These are phyloP conservation scores for Cheumatopsyche charites DNA, from an alignment of 1,140 invertebrate genomes.

Conservation along the genomic window DNA sequence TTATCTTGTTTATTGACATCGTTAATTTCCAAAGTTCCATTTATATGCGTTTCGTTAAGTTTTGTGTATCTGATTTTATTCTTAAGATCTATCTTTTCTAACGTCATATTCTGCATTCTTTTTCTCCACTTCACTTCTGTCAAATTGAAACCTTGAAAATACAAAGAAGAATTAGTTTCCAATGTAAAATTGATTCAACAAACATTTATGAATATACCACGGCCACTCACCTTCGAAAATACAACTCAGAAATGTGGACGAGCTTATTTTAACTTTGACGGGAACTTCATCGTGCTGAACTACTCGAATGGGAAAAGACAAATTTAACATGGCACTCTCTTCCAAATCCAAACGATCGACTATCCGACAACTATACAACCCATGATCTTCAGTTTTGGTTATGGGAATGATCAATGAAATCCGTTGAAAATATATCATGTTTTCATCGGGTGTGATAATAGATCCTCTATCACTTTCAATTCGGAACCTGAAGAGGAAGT, in stretches of 20 bases:
- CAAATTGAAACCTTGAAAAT: constrained; percentile 45
- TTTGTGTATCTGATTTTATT: constrained; percentile 36
- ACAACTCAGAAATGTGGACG: constrained; percentile 52
- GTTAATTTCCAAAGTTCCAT: constrained; percentile 62
- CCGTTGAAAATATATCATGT: constrained; percentile 11
- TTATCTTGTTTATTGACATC: constrained; percentile 69
- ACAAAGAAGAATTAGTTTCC: constrained; percentile 51
- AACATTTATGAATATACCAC: constrained; percentile 16
- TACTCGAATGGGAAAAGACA: constrained; percentile 52
- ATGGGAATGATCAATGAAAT: constrained; percentile 58
- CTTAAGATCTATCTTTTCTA: constrained; percentile 19
- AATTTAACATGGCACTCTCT: constrained; percentile 50
- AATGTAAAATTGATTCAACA: constrained; percentile 34
- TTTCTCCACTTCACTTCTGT: constrained; percentile 43
- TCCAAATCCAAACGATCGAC: constrained; percentile 49
- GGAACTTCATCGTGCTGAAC: constrained; percentile 51
- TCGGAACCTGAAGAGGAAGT: constrained; percentile 8
- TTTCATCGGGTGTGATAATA: not conserved
- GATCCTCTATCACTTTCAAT: constrained; percentile 2
- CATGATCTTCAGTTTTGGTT: constrained; percentile 60
- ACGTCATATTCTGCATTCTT: constrained; percentile 9
- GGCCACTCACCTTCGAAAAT: constrained; percentile 54
- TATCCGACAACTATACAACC: constrained; percentile 63
- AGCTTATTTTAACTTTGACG: constrained; percentile 51
- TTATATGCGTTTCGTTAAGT: constrained; percentile 65